These are phyloP conservation scores for Epirrhoe tristata DNA, from an alignment of 2,888 invertebrate species.

Conservation along the genomic window DNA sequence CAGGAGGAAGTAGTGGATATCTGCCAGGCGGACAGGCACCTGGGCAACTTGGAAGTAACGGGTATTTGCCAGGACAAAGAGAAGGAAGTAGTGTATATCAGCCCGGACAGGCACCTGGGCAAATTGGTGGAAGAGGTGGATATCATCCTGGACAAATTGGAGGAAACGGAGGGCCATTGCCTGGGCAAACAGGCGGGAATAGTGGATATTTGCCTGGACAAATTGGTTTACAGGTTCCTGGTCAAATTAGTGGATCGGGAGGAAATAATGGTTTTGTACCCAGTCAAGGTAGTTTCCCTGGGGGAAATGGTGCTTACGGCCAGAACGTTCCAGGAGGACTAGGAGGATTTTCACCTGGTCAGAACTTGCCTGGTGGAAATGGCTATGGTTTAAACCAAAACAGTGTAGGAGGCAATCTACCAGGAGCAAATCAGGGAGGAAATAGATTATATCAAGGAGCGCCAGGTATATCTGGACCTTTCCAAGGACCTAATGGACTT, in stretches of 20 bases:
- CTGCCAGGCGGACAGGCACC: not conserved
- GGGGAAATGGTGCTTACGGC: conserved; percentile 28
- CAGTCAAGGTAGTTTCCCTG: conserved; percentile 40
- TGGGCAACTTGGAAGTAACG: not conserved
- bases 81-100: conserved; percentile 6
- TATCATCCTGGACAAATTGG: conserved; percentile 19
- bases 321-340: too few relatives aligned
- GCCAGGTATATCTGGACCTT: conserved; percentile 51
- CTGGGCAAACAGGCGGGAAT: conserved; percentile 21
- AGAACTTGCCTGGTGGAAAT: not conserved
- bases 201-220: conserved; percentile 24
- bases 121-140: conserved; percentile 13
- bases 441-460: conserved; percentile 25
- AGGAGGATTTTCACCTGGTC: not conserved
- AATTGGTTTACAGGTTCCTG: conserved; percentile 23
- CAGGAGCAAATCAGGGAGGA: conserved; percentile 15
- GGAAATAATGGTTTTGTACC: conserved; percentile 31
- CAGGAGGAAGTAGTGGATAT: not conserved
- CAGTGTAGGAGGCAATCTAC: conserved; percentile 15
- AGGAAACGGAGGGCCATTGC: conserved; percentile 22
- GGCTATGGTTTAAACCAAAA: conserved; percentile 24
- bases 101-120: conserved; percentile 17
- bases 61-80: not conserved
- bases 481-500: conserved; percentile 51
- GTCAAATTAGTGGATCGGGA: conserved; percentile 29